These are phyloP conservation scores for Parazoanthus atlanticus DNA, from an alignment of 92 coral and sea anemone genomes.

Conservation along the genomic window DNA sequence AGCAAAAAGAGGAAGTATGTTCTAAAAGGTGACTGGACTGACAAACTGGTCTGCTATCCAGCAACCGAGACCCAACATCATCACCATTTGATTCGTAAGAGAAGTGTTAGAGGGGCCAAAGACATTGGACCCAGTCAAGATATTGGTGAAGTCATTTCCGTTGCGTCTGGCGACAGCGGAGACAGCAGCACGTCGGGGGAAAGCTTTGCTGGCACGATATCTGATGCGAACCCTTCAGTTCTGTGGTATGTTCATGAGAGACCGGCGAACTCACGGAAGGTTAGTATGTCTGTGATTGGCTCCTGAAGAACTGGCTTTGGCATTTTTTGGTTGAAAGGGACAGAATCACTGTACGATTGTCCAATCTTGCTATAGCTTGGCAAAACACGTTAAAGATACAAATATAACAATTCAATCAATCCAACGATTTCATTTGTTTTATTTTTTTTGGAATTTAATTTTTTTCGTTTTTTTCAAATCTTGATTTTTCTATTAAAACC, in stretches of 20 bases:
- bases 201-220: constrained; percentile 37
- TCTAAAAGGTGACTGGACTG: constrained; percentile 93
- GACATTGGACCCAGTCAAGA: constrained; percentile 42
- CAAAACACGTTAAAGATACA: no score
- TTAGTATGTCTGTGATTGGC: constrained; percentile 5
- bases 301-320: background rate
- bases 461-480: background rate
- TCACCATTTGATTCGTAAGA: constrained; percentile 48
- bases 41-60: constrained; percentile 71
- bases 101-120: constrained; percentile 35
- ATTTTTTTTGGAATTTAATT: no score
- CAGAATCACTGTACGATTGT: no score
- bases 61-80: constrained; percentile 28
- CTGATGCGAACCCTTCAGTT: constrained; percentile 45
- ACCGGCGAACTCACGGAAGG: constrained; percentile 92
- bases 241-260: constrained; percentile 85
- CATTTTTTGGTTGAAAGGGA: no score
- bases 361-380: no score
- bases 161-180: constrained; percentile 64
- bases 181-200: constrained; percentile 77
- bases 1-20: constrained; percentile 84
- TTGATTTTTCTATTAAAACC: no score
- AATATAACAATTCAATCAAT: no score
- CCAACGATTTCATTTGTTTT: no score
- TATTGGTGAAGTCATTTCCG: constrained; percentile 49